Evolutionary conservation across 2,113 vertebrate species (phyloP).

Genomic region (Leptosomus discolor): DNA sequence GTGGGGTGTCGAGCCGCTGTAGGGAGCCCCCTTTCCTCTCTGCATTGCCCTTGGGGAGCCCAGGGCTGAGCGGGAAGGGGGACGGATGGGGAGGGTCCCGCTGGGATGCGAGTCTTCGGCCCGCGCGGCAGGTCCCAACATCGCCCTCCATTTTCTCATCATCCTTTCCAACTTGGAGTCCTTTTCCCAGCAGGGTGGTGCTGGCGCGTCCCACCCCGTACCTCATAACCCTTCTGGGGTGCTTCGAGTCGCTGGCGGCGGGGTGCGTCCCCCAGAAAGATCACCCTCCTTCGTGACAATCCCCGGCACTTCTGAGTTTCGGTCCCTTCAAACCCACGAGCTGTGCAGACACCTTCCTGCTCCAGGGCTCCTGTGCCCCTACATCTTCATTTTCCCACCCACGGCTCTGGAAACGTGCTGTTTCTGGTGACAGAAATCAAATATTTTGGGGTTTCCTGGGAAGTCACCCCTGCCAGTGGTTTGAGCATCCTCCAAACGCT

Average conservation of each 20-base stretch:
- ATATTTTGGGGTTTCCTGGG: not conserved
- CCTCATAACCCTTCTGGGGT: accelerated
- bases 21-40: not conserved
- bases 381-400: accelerated
- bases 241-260: accelerated
- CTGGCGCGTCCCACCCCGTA: accelerated
- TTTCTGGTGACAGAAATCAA: not conserved
- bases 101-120: accelerated
- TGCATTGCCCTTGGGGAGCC: accelerated
- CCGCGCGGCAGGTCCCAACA: accelerated
- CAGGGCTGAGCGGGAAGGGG: too few species aligned
- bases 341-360: not conserved
- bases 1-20: too few species aligned
- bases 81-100: not conserved
- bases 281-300: too few species aligned
- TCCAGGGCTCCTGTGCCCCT: accelerated
- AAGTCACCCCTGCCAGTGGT: too few species aligned
- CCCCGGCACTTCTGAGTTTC: not conserved
- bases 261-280: not conserved
- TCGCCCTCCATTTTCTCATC: not conserved
- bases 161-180: accelerated
- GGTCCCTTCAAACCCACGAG: not conserved
- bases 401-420: not conserved
- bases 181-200: not conserved
- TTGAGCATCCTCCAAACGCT: not conserved